A percentile compares a stretch with the other conserved stretches of the same genome.
These are phyloP conservation scores for Sebastes itinus DNA, from an alignment of 2,797 vertebrate genomes.

Conservation along the genomic window DNA sequence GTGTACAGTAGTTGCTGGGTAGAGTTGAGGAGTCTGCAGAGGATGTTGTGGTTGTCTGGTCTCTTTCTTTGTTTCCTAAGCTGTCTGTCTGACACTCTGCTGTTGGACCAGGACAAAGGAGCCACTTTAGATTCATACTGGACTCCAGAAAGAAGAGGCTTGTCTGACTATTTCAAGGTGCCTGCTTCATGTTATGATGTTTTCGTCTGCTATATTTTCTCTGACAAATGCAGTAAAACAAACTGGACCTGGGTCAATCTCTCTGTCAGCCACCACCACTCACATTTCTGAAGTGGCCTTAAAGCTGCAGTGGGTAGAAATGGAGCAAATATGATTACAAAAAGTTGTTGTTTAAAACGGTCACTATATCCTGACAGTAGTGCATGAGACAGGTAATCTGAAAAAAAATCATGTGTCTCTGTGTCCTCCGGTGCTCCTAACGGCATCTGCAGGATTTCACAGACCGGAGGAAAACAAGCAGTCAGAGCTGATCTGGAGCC, in stretches of 20 bases:
- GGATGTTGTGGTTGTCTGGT: constrained; percentile 55
- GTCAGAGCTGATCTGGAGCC: too few species aligned
- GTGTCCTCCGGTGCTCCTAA: too few species aligned
- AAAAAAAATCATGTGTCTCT: too few species aligned
- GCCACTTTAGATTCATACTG: constrained; percentile 1
- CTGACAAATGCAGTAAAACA: neutral
- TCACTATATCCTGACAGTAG: too few species aligned
- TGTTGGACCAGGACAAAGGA: constrained; percentile 52
- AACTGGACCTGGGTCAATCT: neutral
- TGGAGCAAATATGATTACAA: too few species aligned
- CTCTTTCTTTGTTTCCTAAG: constrained; percentile 59
- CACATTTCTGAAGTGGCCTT: neutral
- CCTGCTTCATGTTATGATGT: neutral
- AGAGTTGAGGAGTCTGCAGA: constrained; percentile 73
- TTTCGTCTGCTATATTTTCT: neutral
- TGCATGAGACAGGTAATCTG: too few species aligned
- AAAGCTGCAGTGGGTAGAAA: neutral
- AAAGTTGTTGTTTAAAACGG: too few species aligned
- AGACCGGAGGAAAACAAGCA: too few species aligned
- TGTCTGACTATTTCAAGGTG: neutral
- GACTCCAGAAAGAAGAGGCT: neutral
- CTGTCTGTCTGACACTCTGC: constrained; percentile 41
- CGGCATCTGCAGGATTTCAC: too few species aligned
- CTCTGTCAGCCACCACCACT: neutral
- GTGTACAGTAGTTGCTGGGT: constrained; percentile 86